phyloP scores from a whole-genome alignment of 1,140 invertebrate genomes.

The Hyposmocoma kahamanoa region DNA sequence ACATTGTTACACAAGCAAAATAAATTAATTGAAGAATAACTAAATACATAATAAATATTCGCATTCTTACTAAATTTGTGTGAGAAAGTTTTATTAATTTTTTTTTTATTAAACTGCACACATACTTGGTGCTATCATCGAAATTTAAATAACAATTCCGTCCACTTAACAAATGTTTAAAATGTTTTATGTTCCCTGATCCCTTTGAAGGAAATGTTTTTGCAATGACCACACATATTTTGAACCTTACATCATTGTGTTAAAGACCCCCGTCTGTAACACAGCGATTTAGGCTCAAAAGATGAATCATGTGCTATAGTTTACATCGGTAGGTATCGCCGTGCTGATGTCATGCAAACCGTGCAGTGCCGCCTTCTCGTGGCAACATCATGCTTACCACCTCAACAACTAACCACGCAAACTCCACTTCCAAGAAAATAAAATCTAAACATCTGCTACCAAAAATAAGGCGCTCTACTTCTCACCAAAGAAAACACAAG shows the following conservation, averaged over 20 bases:
- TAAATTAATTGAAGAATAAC: too few relatives aligned
- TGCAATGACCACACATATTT: not conserved
- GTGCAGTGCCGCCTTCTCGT: not conserved
- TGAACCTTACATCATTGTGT: conserved; percentile 13
- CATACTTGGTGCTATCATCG: too few relatives aligned
- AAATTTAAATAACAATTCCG: too few relatives aligned
- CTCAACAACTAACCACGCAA: not conserved
- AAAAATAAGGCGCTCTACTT: conserved; percentile 21
- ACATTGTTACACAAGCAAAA: too few relatives aligned
- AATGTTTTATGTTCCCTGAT: conserved; percentile 7
- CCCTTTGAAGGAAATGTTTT: conserved; percentile 4
- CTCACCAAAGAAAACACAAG: conserved; percentile 22
- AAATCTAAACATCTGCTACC: conserved; percentile 27
- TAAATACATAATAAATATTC: too few relatives aligned
- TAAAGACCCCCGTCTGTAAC: conserved; percentile 17
- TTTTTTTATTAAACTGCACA: too few relatives aligned
- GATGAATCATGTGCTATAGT: conserved; percentile 55
- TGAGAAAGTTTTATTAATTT: too few relatives aligned
- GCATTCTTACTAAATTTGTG: too few relatives aligned
- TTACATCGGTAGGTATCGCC: conserved; percentile 51
- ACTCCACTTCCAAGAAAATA: not conserved
- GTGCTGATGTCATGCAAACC: conserved; percentile 56
- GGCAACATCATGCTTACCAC: not conserved
- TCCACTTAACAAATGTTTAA: too few relatives aligned
- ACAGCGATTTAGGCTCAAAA: too few relatives aligned